Conservation (phyloP, 2,888 invertebrate genomes). For the Piscicola geometra region DNA sequence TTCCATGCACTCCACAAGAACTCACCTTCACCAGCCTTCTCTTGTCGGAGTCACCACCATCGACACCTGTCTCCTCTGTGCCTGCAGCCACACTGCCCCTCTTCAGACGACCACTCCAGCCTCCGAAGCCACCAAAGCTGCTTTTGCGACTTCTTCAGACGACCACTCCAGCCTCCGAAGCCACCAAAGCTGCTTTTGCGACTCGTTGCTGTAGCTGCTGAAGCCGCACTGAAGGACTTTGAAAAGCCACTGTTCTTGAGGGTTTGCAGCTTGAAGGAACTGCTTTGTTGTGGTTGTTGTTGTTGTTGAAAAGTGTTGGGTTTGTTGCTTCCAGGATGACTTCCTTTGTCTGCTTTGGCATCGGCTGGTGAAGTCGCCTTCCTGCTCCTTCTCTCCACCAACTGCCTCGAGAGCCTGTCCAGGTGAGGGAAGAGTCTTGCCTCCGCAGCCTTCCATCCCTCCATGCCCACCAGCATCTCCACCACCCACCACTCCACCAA, state of each 20-base stretch:
- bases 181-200: background rate
- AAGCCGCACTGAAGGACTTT: background rate
- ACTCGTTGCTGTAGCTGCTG: background rate
- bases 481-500: constrained; percentile 11
- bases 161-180: background rate
- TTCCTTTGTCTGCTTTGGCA: background rate
- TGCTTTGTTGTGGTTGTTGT: background rate
- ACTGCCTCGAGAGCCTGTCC: background rate
- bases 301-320: background rate
- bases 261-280: background rate
- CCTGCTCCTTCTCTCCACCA: background rate
- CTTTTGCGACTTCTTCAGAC: background rate
- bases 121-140: background rate
- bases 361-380: background rate
- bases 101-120: background rate
- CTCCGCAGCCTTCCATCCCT: background rate
- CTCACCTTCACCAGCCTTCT: background rate
- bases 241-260: background rate
- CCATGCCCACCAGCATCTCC: background rate
- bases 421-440: background rate
- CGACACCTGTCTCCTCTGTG: background rate
- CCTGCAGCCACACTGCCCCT: too few relatives aligned
- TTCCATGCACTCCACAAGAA: too few relatives aligned
- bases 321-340: background rate
- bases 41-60: background rate